Evolutionary conservation across 2,797 vertebrate genomes (phyloP), one percentile per base, ranked within the genome.

Genomic region (Melanogrammus aeglefinus): DNA sequence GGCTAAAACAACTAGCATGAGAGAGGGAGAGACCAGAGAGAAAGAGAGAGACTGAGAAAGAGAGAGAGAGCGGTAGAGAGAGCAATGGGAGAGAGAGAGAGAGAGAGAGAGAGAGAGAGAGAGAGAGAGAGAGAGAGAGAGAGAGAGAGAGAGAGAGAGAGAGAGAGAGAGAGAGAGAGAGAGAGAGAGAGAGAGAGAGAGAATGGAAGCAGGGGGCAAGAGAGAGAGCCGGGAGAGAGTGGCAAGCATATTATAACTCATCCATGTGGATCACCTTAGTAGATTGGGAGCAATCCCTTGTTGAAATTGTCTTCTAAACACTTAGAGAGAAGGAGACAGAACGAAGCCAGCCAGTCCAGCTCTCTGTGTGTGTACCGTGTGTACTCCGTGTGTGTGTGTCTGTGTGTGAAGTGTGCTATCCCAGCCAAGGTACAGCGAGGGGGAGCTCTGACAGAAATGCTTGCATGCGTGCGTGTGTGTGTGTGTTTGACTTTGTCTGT

Each of bases 211-310:
- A 84, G 87, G 86, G 88, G 79, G 76, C 70, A 80, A 87, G 90
- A 85, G 84, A 80, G 84, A 86, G 89, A 86, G 88, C 90, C 90
- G 92, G 87, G 92, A 93, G 93, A 89, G 88, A 92, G 85, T 93
- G 92, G 94, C 93, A 94, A 95, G 94, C 94, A 91, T 90, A 94
- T 96, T 95, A 94, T 94, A 94, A 90, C 92, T 93, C 94, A 93
- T 94, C 92, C 90, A 89, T 91, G 93, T 94, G 94, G 93, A 91
- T 94, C 93, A 92, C 91, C 93, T 91, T 85, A 91, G 90, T 91
- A 92, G 93, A 92, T 87, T 93, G 91, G 87, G 91, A 96, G 95
- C 93, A 88, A 91, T 94, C 91, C 93, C 92, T 90, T 88, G 91
- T 91, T 93, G 93, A 91, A 93, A 94, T 93, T 92, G 86, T 90